Evolutionary conservation across 2,113 vertebrate species (phyloP).

Genomic region (Lipophrys pholis): DNA sequence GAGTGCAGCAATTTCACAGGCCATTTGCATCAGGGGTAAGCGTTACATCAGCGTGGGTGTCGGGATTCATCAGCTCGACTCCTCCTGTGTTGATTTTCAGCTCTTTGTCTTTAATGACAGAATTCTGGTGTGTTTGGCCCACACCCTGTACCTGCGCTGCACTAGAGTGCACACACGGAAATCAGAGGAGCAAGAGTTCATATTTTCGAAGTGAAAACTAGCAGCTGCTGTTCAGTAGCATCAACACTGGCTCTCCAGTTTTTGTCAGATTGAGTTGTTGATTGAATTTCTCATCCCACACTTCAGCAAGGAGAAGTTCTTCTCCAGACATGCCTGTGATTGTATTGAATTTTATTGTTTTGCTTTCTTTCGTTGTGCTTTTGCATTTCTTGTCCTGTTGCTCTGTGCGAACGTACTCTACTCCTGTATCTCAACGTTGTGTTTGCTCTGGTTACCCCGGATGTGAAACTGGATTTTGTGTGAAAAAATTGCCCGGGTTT

Average conservation of each 20-base stretch:
- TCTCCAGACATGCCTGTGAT: constrained; percentile 2
- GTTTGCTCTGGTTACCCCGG: too few relatives aligned
- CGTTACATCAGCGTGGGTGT: not conserved
- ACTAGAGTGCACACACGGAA: not conserved
- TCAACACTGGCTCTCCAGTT: not conserved
- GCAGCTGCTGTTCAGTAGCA: not conserved
- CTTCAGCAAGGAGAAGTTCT: not conserved
- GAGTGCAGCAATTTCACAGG: not conserved
- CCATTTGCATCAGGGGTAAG: constrained; percentile 11
- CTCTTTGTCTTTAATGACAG: not conserved
- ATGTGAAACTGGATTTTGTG: not conserved
- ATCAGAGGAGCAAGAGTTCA: not conserved
- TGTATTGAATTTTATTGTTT: not conserved
- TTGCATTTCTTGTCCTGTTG: not conserved
- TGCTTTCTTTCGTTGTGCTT: not conserved
- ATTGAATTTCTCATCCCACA: constrained; percentile 16
- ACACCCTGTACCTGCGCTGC: not conserved
- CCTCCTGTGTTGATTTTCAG: too few relatives aligned
- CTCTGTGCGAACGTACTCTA: too few relatives aligned
- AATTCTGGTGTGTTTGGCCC: not conserved
- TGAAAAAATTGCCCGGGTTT: not conserved
- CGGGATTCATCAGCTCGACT: not conserved
- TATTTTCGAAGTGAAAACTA: not conserved
- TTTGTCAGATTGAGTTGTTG: not conserved
- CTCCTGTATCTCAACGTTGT: too few relatives aligned